These are phyloP conservation scores for Australoheros facetus DNA, from an alignment of 2,797 vertebrate genomes.

Conservation along the genomic window DNA sequence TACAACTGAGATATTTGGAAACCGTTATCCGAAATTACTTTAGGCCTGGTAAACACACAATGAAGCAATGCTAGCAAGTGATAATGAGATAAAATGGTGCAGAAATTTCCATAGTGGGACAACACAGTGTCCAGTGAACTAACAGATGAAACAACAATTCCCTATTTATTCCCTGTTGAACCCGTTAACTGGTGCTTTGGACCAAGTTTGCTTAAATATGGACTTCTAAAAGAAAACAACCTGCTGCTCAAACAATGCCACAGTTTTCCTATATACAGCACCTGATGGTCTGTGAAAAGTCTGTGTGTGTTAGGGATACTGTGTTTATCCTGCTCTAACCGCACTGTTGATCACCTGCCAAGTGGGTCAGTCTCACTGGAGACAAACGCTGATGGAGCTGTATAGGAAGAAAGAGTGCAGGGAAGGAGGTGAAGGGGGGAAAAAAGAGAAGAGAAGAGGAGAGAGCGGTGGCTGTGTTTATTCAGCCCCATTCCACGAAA, in stretches of 20 bases:
- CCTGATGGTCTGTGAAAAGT: conserved; percentile 27
- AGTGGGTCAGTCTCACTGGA: conserved; percentile 71
- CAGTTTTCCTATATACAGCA: conserved; percentile 23
- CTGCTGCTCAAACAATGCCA: not conserved
- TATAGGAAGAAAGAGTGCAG: conserved; percentile 23
- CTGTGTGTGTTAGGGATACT: conserved; percentile 28
- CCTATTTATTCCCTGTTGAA: not conserved
- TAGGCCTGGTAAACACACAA: not conserved
- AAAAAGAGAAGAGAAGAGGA: conserved; percentile 12
- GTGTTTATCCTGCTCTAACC: conserved; percentile 67
- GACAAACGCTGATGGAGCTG: conserved; percentile 47
- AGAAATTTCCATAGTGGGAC: not conserved
- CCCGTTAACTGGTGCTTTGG: conserved; percentile 4
- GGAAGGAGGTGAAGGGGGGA: conserved; percentile 12
- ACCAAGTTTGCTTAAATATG: conserved; percentile 1
- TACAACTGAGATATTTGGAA: conserved; percentile 18
- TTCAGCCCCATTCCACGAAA: conserved; percentile 38
- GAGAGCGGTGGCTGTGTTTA: conserved; percentile 50
- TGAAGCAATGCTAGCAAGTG: not conserved
- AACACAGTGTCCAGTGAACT: too few species aligned
- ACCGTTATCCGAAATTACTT: not conserved
- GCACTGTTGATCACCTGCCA: conserved; percentile 62
- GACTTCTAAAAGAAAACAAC: not conserved
- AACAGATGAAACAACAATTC: not conserved
- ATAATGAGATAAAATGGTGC: not conserved